These are phyloP conservation scores for Orthosia incerta DNA, from an alignment of 2,888 invertebrate species.

Conservation along the genomic window DNA sequence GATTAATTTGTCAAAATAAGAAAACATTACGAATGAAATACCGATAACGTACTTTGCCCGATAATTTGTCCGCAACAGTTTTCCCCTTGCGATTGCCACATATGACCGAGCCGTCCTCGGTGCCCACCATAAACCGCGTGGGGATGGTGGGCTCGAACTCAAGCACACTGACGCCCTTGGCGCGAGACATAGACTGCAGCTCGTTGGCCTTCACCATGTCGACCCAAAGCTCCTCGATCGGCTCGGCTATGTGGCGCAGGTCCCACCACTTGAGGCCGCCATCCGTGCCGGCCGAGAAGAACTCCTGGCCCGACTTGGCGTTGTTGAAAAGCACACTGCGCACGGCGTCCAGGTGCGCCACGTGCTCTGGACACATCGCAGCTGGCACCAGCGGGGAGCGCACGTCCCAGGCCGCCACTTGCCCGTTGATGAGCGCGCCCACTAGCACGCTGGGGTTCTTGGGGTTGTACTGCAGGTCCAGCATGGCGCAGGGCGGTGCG, in stretches of 20 bases:
- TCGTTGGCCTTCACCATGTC: slow-evolving; percentile 91
- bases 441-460: slow-evolving; percentile 93
- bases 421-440: slow-evolving; percentile 93
- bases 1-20: too few species aligned
- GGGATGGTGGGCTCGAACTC: slow-evolving; percentile 94
- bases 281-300: slow-evolving; percentile 97
- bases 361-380: slow-evolving; percentile 94
- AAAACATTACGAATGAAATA: background rate
- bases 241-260: slow-evolving; percentile 91
- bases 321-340: slow-evolving; percentile 96
- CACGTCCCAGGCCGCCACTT: slow-evolving; percentile 94
- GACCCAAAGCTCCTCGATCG: slow-evolving; percentile 92
- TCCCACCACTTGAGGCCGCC: slow-evolving; percentile 97
- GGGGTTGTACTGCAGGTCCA: slow-evolving; percentile 96
- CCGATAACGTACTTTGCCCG: slow-evolving; percentile 86
- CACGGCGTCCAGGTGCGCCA: slow-evolving; percentile 96
- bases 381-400: slow-evolving; percentile 93
- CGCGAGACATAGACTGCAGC: slow-evolving; percentile 87
- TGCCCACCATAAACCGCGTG: slow-evolving; percentile 93
- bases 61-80: slow-evolving; percentile 92
- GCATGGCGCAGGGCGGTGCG: slow-evolving; percentile 93
- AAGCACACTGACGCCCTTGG: slow-evolving; percentile 91
- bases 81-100: slow-evolving; percentile 94
- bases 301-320: slow-evolving; percentile 97
- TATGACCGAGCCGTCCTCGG: slow-evolving; percentile 92